Evolutionary conservation across 1,140 invertebrate genomes (phyloP).

Genomic region (Drosophila arizonae): DNA sequence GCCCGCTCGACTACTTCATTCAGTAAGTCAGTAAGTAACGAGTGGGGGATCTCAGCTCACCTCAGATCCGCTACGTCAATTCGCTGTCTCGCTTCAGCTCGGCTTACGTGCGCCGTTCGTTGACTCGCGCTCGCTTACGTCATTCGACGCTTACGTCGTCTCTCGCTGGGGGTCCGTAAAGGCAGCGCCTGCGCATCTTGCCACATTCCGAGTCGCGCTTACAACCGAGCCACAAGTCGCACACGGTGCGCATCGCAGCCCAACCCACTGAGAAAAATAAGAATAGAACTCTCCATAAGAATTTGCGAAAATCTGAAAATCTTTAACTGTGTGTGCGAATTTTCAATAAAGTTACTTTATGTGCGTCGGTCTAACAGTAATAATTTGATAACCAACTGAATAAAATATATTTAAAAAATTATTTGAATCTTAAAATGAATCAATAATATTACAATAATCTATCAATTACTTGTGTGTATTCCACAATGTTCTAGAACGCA

Average conservation of each 20-base stretch:
- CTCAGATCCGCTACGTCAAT: slow-evolving; percentile 67
- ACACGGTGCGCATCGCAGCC: slow-evolving; percentile 53
- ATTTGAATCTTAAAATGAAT: not conserved
- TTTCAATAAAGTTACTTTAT: not conserved
- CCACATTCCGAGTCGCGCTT: slow-evolving; percentile 77
- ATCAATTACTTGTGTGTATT: not conserved
- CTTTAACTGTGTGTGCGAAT: slow-evolving; percentile 11
- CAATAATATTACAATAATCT: not conserved
- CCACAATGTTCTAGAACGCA: not conserved
- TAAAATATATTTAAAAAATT: too few relatives aligned
- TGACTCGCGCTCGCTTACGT: slow-evolving; percentile 62
- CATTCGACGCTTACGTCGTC: slow-evolving; percentile 55
- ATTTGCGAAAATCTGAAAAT: slow-evolving; percentile 1
- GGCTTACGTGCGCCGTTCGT: slow-evolving; percentile 69
- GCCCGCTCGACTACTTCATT: slow-evolving; percentile 24
- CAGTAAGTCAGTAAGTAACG: slow-evolving; percentile 52
- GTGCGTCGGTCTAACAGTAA: slow-evolving; percentile 6
- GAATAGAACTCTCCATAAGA: slow-evolving; percentile 14
- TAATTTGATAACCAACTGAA: not conserved
- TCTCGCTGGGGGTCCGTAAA: slow-evolving; percentile 57
- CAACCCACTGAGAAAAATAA: slow-evolving; percentile 26
- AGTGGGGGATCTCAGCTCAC: slow-evolving; percentile 20
- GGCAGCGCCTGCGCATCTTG: slow-evolving; percentile 62
- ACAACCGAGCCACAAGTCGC: slow-evolving; percentile 70
- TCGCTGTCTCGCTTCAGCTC: slow-evolving; percentile 40